Conservation (phyloP, 92 coral and sea anemone species). For the Umimayanthus chanpuru region DNA sequence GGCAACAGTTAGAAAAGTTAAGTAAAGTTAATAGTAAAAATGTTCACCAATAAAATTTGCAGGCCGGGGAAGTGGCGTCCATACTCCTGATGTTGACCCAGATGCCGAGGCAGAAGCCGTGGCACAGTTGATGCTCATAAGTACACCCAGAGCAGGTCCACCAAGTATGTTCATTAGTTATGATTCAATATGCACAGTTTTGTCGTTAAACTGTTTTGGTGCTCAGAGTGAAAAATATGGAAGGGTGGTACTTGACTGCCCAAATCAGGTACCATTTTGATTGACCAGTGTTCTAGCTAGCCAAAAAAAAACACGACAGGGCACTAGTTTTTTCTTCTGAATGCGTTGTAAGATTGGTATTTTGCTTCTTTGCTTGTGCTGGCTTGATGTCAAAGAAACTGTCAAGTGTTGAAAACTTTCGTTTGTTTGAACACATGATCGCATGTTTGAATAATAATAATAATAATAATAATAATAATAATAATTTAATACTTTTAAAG, state of each 20-base stretch:
- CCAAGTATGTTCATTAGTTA: conserved; percentile 64
- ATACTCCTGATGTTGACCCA: conserved; percentile 86
- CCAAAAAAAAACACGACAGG: too few species aligned
- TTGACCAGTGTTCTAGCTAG: too few species aligned
- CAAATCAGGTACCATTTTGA: neutral
- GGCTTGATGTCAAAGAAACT: too few species aligned
- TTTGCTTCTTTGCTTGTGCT: too few species aligned
- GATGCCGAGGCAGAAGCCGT: conserved; percentile 99
- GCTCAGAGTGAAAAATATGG: neutral
- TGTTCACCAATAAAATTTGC: neutral
- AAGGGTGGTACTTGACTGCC: neutral
- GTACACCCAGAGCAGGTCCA: conserved; percentile 83
- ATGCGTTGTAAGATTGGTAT: too few species aligned
- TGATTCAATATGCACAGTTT: too few species aligned
- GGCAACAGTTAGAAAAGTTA: neutral
- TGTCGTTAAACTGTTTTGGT: neutral
- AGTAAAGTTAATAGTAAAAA: neutral
- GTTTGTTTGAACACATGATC: too few species aligned
- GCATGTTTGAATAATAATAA: too few species aligned
- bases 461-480: too few species aligned
- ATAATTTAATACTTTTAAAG: too few species aligned
- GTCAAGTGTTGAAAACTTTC: too few species aligned
- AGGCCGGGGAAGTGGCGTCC: conserved; percentile 61
- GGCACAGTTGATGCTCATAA: conserved; percentile 92
- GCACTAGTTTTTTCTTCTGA: too few species aligned